Base-by-base conservation (phyloP, 2,797 vertebrate genomes). In the Gallinago solitaria region DNA sequence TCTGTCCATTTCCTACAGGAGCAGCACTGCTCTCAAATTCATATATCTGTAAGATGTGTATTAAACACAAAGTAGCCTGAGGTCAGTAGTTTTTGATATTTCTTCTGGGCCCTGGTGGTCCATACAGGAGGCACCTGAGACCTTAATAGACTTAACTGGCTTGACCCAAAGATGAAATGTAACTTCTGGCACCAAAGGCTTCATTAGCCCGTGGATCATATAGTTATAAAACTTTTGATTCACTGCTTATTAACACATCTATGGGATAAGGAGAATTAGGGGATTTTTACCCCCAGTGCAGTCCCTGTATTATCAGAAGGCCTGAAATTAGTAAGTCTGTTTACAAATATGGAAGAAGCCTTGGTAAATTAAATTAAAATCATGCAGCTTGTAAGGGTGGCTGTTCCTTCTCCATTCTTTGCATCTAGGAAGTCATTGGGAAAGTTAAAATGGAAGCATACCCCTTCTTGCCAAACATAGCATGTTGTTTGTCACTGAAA, bases 161-260 rank as follows among this genome's bases (percentile, higher is more conserved):
- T 93, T 95, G 84, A 89, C 68, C 59, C 35, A 77, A 74, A 35
- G 19, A 78, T 71, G 65, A 91, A 76, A 91, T 87, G 45, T 77
- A 91, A 71, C 51, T 89, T 63, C 68, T 91, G 60, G 75, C 33
- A 84, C 51, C 54, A 61, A 93, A 89, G 37, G n/a, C 74, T 91
- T 92, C 94, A 88, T 95, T 94, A 95, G 67, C 33, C n/a, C 19
- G 35, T 84, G 63, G 51, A 79, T 95, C 59, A 43, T 61, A 63
- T n/a, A 63, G 85, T 70, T 91, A 60, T 48, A 83, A 85, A 83
- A 16, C 6, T 50, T 89, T 33, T 64, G 30, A 20, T 50, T 83
- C 32, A 14, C 45, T 68, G 15, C 17, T 68, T 45, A 19, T 73
- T 67, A 68, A 51, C 17, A 23, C 6, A 17, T 47, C 21, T 70